These are phyloP conservation scores for Epinephelus moara DNA, from an alignment of 2,113 vertebrate genomes.

Conservation along the genomic window DNA sequence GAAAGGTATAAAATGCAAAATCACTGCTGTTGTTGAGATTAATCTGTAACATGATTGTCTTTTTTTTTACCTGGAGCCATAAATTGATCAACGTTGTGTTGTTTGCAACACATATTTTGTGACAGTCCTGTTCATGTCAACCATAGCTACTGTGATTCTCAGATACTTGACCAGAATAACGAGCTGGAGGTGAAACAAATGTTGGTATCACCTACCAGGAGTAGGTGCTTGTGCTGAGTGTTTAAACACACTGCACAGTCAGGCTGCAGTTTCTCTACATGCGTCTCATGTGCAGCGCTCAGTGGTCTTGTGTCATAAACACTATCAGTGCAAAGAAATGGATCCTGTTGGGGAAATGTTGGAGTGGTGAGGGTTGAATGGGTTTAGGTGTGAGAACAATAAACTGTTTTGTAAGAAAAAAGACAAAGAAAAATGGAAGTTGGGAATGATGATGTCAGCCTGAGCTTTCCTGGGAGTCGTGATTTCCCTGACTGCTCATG, in stretches of 20 bases:
- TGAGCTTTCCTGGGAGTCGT: constrained; percentile 71
- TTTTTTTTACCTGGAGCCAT: constrained; percentile 28
- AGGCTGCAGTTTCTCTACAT: constrained; percentile 34
- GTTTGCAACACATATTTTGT: constrained; percentile 17
- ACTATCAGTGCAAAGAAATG: constrained; percentile 14
- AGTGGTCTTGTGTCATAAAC: constrained; percentile 34
- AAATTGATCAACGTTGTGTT: constrained; percentile 3
- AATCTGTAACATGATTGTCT: constrained; percentile 21
- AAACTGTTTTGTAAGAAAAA: constrained; percentile 73
- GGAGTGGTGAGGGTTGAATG: constrained; percentile 46
- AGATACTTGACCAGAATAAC: constrained; percentile 67
- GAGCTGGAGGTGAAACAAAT: constrained; percentile 44
- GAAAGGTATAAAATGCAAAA: constrained; percentile 11
- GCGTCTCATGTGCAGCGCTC: constrained; percentile 27
- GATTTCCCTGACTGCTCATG: constrained; percentile 76
- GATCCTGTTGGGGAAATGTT: constrained; percentile 33
- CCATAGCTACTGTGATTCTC: constrained; percentile 61
- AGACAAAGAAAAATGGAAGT: constrained; percentile 49
- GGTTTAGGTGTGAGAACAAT: constrained; percentile 39
- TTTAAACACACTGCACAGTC: background rate
- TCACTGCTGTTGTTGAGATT: constrained; percentile 15
- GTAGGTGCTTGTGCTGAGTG: constrained; percentile 54
- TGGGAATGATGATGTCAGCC: constrained; percentile 66
- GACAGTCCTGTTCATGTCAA: constrained; percentile 20
- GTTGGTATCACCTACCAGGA: constrained; percentile 63